A percentile compares a stretch with the other conserved stretches of the same genome.
These are phyloP conservation scores for Eupithecia subumbrata DNA, from an alignment of 2,888 invertebrate species.

Conservation along the genomic window DNA sequence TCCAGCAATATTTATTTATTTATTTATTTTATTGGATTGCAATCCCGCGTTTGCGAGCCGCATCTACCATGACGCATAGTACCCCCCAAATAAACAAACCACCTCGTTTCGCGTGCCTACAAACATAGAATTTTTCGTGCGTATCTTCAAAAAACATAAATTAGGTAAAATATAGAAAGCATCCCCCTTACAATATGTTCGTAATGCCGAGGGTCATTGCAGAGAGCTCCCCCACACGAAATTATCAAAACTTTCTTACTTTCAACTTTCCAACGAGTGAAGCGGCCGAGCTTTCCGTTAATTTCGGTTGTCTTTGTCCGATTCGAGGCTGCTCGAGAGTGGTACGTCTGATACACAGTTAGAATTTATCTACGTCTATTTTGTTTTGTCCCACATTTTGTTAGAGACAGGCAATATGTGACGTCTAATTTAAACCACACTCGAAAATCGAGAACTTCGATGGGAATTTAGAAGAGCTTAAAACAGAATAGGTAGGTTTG, in stretches of 20 bases:
- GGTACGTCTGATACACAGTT: background rate
- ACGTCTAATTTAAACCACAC: background rate
- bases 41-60: conserved; percentile 35
- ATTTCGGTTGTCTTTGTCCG: conserved; percentile 69
- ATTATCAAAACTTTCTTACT: conserved; percentile 83
- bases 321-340: background rate
- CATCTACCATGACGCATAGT: conserved; percentile 63
- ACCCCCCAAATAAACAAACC: conserved; percentile 70
- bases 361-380: background rate
- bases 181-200: conserved; percentile 83
- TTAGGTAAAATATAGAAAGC: conserved; percentile 80
- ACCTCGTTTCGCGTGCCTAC: conserved; percentile 81
- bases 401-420: background rate
- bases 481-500: background rate
- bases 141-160: conserved; percentile 81
- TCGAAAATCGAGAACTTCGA: background rate
- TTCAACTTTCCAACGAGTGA: conserved; percentile 73
- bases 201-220: conserved; percentile 78
- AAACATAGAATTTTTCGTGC: conserved; percentile 82
- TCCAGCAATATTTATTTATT: no score
- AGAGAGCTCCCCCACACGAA: conserved; percentile 73
- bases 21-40: no score
- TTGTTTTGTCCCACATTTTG: background rate
- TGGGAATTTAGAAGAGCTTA: background rate
- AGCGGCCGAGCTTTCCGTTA: conserved; percentile 67